phyloP scores from a whole-genome alignment of 2,888 invertebrate genomes.

The Helobdella robusta region DNA sequence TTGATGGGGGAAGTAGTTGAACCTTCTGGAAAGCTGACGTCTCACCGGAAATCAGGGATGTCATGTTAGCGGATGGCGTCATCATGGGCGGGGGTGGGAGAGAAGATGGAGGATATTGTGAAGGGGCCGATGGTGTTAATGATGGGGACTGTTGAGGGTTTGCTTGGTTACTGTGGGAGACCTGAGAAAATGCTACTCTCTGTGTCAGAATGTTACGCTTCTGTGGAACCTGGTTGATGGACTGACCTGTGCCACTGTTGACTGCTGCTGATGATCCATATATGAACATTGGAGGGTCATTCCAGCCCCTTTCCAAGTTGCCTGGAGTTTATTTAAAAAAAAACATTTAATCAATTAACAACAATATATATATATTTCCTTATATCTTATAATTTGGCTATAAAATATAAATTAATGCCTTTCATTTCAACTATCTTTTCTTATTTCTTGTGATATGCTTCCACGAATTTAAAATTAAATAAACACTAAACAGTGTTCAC shows the following conservation, averaged over 20 bases:
- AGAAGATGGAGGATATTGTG: not conserved
- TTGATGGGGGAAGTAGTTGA: constrained; percentile 32
- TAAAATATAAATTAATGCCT: no score
- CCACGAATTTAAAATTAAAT: no score
- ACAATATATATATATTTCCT: no score
- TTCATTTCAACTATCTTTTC: no score
- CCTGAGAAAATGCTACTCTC: constrained; percentile 41
- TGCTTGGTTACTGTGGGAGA: not conserved
- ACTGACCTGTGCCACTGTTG: no score
- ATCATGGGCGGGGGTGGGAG: not conserved
- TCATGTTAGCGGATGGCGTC: not conserved
- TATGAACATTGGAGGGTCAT: constrained; percentile 47
- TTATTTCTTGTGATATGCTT: no score
- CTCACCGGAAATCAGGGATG: not conserved
- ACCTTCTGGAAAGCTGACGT: constrained; percentile 13
- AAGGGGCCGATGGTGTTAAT: not conserved
- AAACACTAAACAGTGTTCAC: no score
- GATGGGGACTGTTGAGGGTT: constrained; percentile 2
- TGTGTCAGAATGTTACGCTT: constrained; percentile 41
- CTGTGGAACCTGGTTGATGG: constrained; percentile 32
- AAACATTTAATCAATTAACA: no score
- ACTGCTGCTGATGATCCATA: no score
- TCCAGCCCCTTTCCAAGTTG: constrained; percentile 46
- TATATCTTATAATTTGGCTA: no score
- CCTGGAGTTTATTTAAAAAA: no score